Percentiles rank a stretch among this genome's conserved stretches.
Conservation (phyloP, 2,113 vertebrate species). For the Sinocyclocheilus maitianheensis region DNA sequence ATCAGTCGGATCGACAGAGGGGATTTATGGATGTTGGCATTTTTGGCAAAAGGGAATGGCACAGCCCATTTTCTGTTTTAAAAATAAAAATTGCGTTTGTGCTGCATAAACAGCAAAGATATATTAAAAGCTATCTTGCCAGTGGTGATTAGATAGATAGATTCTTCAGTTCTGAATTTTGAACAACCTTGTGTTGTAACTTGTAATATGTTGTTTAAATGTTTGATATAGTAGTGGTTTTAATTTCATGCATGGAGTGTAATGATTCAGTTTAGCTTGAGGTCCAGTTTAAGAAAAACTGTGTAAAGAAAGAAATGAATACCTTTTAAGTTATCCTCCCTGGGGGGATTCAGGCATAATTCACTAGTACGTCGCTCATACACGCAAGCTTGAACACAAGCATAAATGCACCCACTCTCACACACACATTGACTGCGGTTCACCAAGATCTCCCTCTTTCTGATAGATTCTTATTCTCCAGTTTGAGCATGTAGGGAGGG, state of each 20-base stretch:
- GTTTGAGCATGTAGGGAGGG: slow-evolving; percentile 25
- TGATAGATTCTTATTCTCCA: slow-evolving; percentile 11
- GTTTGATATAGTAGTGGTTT: neutral
- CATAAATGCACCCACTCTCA: slow-evolving; percentile 3
- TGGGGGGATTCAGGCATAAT: slow-evolving; percentile 18
- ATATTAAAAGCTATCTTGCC: no score
- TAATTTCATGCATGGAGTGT: slow-evolving; percentile 12
- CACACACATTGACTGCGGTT: slow-evolving; percentile 12
- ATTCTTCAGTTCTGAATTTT: neutral
- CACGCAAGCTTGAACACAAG: slow-evolving; percentile 18
- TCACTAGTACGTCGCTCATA: neutral
- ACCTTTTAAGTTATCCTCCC: slow-evolving; percentile 27
- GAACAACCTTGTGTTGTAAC: neutral
- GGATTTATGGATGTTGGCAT: no score
- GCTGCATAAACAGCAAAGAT: no score
- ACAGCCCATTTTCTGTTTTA: no score
- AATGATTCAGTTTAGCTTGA: slow-evolving; percentile 7
- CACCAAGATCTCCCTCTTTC: neutral
- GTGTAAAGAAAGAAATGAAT: slow-evolving; percentile 16
- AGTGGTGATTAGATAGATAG: neutral
- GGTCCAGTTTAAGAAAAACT: neutral
- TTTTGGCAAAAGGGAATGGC: no score
- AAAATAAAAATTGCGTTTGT: no score
- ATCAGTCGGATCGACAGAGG: no score
- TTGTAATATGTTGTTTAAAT: neutral